A percentile compares a stretch with the other conserved stretches of the same genome.
Evolutionary conservation across 2,797 vertebrate genomes (phyloP).

Genomic region (Artibeus lituratus): DNA sequence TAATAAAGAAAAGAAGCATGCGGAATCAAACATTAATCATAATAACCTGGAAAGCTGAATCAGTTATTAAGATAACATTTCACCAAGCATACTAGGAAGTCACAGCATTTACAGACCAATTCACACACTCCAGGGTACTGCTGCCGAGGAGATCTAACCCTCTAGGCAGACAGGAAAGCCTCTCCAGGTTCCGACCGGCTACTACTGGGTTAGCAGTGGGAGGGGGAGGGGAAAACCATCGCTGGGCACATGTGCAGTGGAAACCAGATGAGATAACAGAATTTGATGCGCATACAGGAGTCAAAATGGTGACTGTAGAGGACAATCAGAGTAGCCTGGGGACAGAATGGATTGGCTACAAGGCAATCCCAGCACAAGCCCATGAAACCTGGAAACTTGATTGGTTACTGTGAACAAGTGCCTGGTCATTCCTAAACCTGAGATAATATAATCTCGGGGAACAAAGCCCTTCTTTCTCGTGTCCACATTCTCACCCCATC

Average conservation of each 20-base stretch:
- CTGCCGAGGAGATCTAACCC: neutral
- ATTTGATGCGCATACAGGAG: neutral
- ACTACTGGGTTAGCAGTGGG: neutral
- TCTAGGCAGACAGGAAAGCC: neutral
- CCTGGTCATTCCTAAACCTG: neutral
- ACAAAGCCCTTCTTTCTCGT: neutral
- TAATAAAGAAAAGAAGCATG: neutral
- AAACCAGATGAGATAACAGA: neutral
- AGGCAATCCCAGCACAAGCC: neutral
- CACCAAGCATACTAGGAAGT: neutral
- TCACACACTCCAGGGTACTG: neutral
- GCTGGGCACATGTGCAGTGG: neutral
- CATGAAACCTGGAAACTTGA: neutral
- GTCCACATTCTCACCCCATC: neutral
- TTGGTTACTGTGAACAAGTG: neutral
- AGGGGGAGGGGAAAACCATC: neutral
- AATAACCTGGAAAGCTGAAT: neutral
- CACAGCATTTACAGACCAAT: neutral
- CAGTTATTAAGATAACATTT: neutral
- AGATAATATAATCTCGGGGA: neutral
- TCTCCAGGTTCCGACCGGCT: neutral
- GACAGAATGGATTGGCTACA: neutral
- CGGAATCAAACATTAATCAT: neutral
- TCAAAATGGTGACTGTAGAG: neutral
- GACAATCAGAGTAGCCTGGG: accelerated